These are phyloP conservation scores for Diachasma alloeum DNA, from an alignment of 1,140 invertebrate genomes.

Conservation along the genomic window DNA sequence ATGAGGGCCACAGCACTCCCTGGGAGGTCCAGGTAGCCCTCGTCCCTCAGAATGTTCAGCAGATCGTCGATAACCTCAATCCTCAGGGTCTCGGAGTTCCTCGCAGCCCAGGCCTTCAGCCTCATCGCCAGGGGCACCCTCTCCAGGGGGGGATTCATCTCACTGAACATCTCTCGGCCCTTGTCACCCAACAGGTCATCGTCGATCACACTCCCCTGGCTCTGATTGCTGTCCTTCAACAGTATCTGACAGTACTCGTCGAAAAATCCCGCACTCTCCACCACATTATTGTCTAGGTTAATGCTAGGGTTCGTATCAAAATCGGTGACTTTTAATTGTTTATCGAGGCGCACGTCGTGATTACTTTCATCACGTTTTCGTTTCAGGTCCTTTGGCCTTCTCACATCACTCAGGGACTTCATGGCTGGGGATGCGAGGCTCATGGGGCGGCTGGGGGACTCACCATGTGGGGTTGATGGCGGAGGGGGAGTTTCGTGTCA, in stretches of 20 bases:
- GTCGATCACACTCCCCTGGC: background rate
- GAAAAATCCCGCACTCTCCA: background rate
- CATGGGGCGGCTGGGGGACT: too few species aligned
- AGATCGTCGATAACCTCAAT: background rate
- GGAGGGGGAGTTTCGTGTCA: background rate
- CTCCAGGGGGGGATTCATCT: background rate
- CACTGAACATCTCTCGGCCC: background rate
- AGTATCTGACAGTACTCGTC: background rate
- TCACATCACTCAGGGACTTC: background rate
- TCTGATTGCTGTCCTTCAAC: background rate
- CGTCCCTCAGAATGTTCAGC: background rate
- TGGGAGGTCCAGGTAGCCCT: background rate
- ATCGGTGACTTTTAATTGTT: background rate
- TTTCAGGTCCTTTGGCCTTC: background rate
- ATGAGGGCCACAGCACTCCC: background rate
- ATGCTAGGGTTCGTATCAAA: background rate
- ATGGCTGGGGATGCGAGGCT: background rate
- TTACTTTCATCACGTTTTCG: background rate
- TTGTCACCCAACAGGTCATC: background rate
- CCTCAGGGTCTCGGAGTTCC: background rate
- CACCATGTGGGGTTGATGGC: background rate
- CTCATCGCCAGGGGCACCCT: background rate
- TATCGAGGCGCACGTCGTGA: background rate
- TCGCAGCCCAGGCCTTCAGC: background rate
- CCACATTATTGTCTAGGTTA: background rate